phyloP scores from a whole-genome alignment of 2,888 invertebrate species.

The Cephus spinipes region DNA sequence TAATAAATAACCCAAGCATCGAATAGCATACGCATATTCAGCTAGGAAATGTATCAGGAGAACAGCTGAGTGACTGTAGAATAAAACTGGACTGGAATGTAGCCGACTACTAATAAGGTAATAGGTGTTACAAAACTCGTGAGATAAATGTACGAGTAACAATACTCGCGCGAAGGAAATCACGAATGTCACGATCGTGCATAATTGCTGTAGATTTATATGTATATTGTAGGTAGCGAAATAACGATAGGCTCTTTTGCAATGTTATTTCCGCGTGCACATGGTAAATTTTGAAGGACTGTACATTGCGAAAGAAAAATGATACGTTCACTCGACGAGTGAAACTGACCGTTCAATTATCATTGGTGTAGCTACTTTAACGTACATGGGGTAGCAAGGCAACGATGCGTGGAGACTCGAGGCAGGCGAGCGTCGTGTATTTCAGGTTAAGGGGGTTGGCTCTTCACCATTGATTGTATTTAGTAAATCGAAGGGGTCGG shows the following conservation, averaged over 20 bases:
- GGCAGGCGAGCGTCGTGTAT: background rate
- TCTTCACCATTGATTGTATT: conserved; percentile 37
- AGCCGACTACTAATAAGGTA: background rate
- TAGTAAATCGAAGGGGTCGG: conserved; percentile 41
- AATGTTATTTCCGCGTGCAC: background rate
- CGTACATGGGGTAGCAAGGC: conserved; percentile 24
- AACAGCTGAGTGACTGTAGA: background rate
- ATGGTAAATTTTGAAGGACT: background rate
- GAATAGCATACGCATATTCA: background rate
- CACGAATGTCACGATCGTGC: background rate
- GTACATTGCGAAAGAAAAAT: conserved; percentile 7
- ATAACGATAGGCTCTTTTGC: background rate
- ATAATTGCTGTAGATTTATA: background rate
- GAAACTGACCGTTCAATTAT: conserved; percentile 38
- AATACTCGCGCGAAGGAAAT: background rate
- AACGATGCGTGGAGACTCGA: conserved; percentile 16
- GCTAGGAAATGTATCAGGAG: background rate
- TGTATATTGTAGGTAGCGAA: background rate
- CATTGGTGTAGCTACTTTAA: conserved; percentile 32
- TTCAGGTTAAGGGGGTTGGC: conserved; percentile 23
- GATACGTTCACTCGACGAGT: conserved; percentile 16
- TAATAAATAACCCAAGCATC: background rate
- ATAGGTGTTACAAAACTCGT: background rate
- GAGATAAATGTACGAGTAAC: background rate
- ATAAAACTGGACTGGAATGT: background rate